phyloP scores from a whole-genome alignment of 2,888 invertebrate species.

The Scotopteryx bipunctaria region DNA sequence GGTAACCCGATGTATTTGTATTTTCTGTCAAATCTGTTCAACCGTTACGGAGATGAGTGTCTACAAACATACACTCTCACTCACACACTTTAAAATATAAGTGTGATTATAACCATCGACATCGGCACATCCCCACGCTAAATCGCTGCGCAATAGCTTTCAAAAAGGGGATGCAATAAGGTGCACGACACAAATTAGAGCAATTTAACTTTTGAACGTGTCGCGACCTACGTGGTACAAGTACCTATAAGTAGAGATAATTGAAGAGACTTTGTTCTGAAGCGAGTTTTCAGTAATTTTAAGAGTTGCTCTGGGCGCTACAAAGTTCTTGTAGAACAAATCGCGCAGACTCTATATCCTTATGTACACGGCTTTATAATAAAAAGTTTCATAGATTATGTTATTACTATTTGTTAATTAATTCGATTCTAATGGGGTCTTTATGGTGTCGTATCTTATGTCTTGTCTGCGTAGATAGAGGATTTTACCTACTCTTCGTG shows the following conservation, averaged over 20 bases:
- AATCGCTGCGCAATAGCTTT: conserved; percentile 66
- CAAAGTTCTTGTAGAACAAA: conserved; percentile 9
- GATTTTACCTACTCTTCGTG: no score
- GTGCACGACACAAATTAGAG: conserved; percentile 72
- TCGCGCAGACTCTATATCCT: background rate
- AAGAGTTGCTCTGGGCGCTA: conserved; percentile 6
- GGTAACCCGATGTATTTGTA: no score
- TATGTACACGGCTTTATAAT: no score
- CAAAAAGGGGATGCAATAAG: conserved; percentile 69
- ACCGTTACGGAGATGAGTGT: no score
- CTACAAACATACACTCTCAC: no score
- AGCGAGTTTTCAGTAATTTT: conserved; percentile 24
- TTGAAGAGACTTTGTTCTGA: conserved; percentile 30
- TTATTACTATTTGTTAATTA: no score
- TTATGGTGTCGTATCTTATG: no score
- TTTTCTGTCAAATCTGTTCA: no score
- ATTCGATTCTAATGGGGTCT: no score
- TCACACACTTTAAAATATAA: background rate
- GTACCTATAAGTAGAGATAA: conserved; percentile 26
- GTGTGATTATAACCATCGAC: background rate
- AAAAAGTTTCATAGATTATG: no score
- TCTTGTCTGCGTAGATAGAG: no score
- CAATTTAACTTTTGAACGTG: conserved; percentile 77
- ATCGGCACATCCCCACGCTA: conserved; percentile 52
- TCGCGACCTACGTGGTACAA: conserved; percentile 42